phyloP scores from a whole-genome alignment of 2,113 vertebrate genomes.

The Pelodiscus sinensis region DNA sequence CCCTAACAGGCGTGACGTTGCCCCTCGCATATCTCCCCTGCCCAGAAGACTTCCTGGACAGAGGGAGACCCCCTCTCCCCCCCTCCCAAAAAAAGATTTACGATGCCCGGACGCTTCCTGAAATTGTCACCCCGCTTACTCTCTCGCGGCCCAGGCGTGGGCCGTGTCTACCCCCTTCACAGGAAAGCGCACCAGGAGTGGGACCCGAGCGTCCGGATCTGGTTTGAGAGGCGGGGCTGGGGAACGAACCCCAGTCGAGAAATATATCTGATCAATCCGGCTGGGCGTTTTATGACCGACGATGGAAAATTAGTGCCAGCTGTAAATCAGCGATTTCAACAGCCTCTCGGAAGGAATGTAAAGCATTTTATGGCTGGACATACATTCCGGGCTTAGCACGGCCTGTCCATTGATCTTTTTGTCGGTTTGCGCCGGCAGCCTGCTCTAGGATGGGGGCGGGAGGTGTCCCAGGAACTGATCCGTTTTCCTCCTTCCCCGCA shows the following conservation, averaged over 20 bases:
- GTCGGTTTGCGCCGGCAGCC: background rate
- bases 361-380: slow-evolving; percentile 70
- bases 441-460: background rate
- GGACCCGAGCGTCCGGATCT: background rate
- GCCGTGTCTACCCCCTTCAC: slow-evolving; percentile 36
- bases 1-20: slow-evolving; percentile 84
- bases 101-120: slow-evolving; percentile 68
- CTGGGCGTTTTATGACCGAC: slow-evolving; percentile 69
- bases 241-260: accelerated
- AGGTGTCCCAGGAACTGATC: slow-evolving; percentile 44
- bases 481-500: background rate
- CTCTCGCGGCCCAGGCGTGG: slow-evolving; percentile 11
- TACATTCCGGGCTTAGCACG: slow-evolving; percentile 66
- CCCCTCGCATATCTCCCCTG: slow-evolving; percentile 75
- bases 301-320: slow-evolving; percentile 71
- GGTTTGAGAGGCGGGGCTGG: background rate
- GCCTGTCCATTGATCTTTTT: slow-evolving; percentile 54
- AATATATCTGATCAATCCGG: slow-evolving; percentile 47
- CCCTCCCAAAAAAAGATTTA: slow-evolving; percentile 60
- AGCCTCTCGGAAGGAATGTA: slow-evolving; percentile 64
- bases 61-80: slow-evolving; percentile 62
- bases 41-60: slow-evolving; percentile 70
- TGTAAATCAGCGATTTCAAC: slow-evolving; percentile 73
- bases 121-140: slow-evolving; percentile 47
- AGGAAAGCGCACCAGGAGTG: slow-evolving; percentile 58